phyloP scores from a whole-genome alignment of 1,140 invertebrate genomes.

The Papilio polyxenes region DNA sequence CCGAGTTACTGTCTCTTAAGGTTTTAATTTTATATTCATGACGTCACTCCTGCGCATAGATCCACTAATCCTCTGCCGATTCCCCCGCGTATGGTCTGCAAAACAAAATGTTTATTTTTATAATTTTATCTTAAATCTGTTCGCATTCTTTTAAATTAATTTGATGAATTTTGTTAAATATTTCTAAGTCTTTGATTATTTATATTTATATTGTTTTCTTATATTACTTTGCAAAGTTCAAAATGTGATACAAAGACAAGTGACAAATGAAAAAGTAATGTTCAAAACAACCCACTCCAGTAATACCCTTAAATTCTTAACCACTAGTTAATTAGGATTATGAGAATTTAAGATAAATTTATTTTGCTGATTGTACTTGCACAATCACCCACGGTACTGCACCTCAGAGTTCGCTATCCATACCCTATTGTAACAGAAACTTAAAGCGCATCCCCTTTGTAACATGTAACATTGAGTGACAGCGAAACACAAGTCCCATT shows the following conservation, averaged over 20 bases:
- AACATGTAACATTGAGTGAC: slow-evolving; percentile 56
- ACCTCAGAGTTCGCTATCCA: slow-evolving; percentile 55
- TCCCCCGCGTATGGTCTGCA: slow-evolving; percentile 51
- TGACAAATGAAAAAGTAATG: not conserved
- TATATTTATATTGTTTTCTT: too few species aligned
- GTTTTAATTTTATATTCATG: slow-evolving; percentile 77
- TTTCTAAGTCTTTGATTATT: not conserved
- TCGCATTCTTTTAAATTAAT: not conserved
- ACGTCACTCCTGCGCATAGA: slow-evolving; percentile 56
- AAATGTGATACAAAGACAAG: not conserved
- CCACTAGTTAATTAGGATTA: not conserved
- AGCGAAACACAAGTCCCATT: slow-evolving; percentile 53
- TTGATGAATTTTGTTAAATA: not conserved
- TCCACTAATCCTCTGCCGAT: slow-evolving; percentile 65
- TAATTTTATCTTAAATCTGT: not conserved
- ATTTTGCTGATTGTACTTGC: slow-evolving; percentile 47
- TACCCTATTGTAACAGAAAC: slow-evolving; percentile 56
- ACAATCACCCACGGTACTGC: slow-evolving; percentile 55
- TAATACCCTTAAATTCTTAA: too few species aligned
- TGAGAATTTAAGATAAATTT: not conserved
- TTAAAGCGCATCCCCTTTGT: slow-evolving; percentile 60
- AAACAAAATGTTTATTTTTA: slow-evolving; percentile 43
- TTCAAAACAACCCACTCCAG: not conserved
- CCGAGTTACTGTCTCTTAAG: slow-evolving; percentile 65
- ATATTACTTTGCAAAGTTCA: not conserved